Evolutionary conservation across 1,140 invertebrate species (phyloP), one percentile per base, ranked within the genome.

Genomic region (Diorhabda elongata): DNA sequence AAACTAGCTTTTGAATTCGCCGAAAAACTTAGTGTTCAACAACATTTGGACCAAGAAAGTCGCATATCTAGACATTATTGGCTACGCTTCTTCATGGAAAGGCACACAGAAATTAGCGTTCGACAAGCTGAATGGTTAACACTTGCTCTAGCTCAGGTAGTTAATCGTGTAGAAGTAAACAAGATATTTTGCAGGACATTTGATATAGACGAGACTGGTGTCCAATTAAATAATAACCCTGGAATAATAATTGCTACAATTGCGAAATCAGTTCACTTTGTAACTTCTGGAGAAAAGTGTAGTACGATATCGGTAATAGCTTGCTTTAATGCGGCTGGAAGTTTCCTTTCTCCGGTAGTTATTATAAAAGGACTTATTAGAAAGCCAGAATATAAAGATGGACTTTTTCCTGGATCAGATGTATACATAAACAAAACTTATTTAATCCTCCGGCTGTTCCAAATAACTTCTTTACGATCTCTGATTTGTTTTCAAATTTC

Each of bases 391-490:
- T 80, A 78, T 67, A 59, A 71, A 70, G 76, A 81, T 60, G 73
- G 73, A n/a, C 61, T 82, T 44, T 79, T 78, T 52, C 64, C 70
- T 52, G 77, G 78, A 8, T 79, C 76, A 11, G 52, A 71, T 44
- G 74, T 78, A 6, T 77, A 71, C 43, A 79, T 81, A 76, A 74
- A 57, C 69, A 79, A 74, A 80, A 81, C 74, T 0, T 81, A 80
- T 64, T 69, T 83, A 9, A 82, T 73, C 61, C 26, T 74, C 9
- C 74, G 79, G 26, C 52, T 83, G 45, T 83, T 83, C 71, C 59
- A 75, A 8, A 68, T 77, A 61, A 80, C 79, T 76, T 63, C 80
- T 44, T 72, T 76, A 70, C 62, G 72, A 42, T 67, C 77, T 45
- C 78, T 79, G 73, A 5, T 78, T 6, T 9, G 5, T 6, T 9